Conservation (phyloP, 2,888 invertebrate species). For the Adelognathus sp. region DNA sequence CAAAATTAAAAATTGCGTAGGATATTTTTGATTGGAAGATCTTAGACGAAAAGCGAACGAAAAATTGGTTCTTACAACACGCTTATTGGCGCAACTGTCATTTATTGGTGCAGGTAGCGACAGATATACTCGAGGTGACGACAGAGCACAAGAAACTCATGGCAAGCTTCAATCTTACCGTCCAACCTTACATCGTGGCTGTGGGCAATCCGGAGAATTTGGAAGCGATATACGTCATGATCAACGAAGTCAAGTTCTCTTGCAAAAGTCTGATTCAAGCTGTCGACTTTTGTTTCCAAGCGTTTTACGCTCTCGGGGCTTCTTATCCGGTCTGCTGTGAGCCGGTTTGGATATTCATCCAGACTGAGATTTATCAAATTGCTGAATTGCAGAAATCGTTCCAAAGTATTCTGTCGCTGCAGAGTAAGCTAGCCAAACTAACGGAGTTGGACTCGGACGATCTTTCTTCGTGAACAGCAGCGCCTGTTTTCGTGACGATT, state of each 20-base stretch:
- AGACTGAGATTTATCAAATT: slow-evolving; percentile 10
- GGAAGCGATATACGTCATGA: slow-evolving; percentile 15
- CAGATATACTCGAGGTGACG: not conserved
- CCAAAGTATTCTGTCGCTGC: not conserved
- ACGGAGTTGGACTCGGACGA: too few relatives aligned
- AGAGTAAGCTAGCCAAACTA: not conserved
- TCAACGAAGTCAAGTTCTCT: slow-evolving; percentile 20
- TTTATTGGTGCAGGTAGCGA: not conserved
- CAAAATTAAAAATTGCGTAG: slow-evolving; percentile 1
- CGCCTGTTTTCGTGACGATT: not conserved
- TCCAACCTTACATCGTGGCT: slow-evolving; percentile 20
- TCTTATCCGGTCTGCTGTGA: slow-evolving; percentile 9
- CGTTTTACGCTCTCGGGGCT: slow-evolving; percentile 17
- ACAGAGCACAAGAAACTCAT: not conserved
- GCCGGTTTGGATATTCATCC: slow-evolving; percentile 25
- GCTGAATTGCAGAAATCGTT: not conserved
- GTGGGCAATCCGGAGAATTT: slow-evolving; percentile 12
- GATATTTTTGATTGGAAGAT: too few relatives aligned
- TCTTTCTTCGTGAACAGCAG: too few relatives aligned
- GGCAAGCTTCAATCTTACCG: not conserved
- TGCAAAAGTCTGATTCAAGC: slow-evolving; percentile 14
- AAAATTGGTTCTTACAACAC: too few relatives aligned
- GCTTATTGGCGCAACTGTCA: too few relatives aligned
- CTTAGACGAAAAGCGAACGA: too few relatives aligned
- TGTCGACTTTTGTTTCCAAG: slow-evolving; percentile 31